Percentiles rank a stretch among this genome's conserved stretches.
Evolutionary conservation across 2,888 invertebrate genomes (phyloP).

Genomic region (Drosophila setosimentum): DNA sequence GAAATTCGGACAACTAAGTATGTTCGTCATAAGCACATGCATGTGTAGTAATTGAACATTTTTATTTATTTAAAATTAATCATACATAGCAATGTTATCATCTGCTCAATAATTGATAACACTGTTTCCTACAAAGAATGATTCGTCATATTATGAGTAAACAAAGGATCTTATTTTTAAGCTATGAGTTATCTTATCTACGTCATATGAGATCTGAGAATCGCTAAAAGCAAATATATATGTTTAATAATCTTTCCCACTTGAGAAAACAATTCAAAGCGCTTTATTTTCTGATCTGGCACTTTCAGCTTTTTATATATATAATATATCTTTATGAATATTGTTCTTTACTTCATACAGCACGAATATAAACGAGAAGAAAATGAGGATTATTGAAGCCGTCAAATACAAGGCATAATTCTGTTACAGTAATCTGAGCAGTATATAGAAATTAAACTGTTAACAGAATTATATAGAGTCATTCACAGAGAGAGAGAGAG

Average conservation of each 20-base stretch:
- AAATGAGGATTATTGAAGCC: too few relatives aligned
- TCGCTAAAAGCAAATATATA: too few relatives aligned
- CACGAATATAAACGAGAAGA: too few relatives aligned
- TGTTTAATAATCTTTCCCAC: too few relatives aligned
- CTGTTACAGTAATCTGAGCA: constrained; percentile 26
- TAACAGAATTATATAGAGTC: too few relatives aligned
- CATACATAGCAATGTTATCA: background rate
- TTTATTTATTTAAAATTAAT: background rate
- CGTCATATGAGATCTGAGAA: background rate
- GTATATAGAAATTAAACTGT: background rate
- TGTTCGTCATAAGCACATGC: background rate
- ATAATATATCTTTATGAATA: too few relatives aligned
- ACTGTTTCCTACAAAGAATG: background rate
- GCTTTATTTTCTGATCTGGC: background rate
- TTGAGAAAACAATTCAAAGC: background rate
- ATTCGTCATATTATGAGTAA: background rate
- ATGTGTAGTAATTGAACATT: background rate
- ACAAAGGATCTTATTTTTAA: too few relatives aligned
- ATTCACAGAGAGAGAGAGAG: background rate
- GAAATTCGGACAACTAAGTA: background rate
- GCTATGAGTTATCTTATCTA: too few relatives aligned
- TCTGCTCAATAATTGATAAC: background rate
- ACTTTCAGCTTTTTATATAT: background rate
- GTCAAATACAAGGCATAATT: too few relatives aligned
- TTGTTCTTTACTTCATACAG: background rate